These are phyloP conservation scores for Nipponacmea schrenckii DNA, from an alignment of 2,888 invertebrate species.

Conservation along the genomic window DNA sequence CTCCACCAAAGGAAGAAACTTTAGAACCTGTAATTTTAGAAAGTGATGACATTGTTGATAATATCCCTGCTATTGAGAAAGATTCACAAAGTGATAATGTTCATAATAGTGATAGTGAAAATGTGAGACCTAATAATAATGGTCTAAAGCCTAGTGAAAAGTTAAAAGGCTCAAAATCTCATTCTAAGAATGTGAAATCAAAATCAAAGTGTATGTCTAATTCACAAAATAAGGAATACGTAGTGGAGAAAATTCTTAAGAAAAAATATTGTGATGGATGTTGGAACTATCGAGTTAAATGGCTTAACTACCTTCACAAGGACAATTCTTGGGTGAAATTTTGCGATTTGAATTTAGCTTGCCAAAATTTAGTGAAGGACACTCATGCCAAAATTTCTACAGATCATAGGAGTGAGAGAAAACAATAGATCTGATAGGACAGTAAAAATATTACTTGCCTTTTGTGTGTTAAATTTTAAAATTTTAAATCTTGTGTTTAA, in stretches of 20 bases:
- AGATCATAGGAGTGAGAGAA: not conserved
- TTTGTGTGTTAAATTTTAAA: too few relatives aligned
- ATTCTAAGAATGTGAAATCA: too few relatives aligned
- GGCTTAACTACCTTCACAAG: not conserved
- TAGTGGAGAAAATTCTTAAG: not conserved
- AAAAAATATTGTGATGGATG: not conserved
- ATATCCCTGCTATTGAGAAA: not conserved
- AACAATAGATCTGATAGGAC: not conserved
- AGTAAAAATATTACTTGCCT: too few relatives aligned
- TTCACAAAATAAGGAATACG: not conserved
- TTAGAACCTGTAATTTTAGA: not conserved
- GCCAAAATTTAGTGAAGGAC: not conserved
- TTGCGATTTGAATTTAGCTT: not conserved
- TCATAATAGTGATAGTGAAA: not conserved
- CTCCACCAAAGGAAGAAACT: not conserved
- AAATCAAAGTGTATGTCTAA: not conserved
- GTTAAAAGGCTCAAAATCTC: too few relatives aligned
- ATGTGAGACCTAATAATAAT: not conserved
- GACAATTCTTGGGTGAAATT: slow-evolving; percentile 3
- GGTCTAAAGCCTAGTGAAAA: not conserved
- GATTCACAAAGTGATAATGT: not conserved
- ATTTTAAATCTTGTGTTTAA: too few relatives aligned
- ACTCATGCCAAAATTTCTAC: not conserved
- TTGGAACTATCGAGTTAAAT: not conserved
- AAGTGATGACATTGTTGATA: not conserved